A percentile compares a stretch with the other conserved stretches of the same genome.
phyloP scores from a whole-genome alignment of 2,797 vertebrate genomes.

The Neoniphon sammara region DNA sequence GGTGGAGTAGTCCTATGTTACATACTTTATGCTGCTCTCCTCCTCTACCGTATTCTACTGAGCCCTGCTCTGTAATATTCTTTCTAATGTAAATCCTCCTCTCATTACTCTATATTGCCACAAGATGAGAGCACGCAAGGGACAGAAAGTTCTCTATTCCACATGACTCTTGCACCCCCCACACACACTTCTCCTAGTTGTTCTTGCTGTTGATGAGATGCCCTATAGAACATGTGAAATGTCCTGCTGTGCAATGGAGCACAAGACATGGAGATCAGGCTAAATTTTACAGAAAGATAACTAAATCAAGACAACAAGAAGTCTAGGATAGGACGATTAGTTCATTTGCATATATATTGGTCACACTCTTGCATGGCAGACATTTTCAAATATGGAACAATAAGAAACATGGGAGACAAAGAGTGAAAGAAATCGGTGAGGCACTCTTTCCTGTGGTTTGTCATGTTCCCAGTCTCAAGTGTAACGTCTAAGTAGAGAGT shows the following conservation, averaged over 20 bases:
- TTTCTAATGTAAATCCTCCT: not conserved
- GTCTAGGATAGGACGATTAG: conserved; percentile 60
- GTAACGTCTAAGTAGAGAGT: conserved; percentile 8
- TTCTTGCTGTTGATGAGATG: conserved; percentile 37
- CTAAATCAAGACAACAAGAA: conserved; percentile 62
- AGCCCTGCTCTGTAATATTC: no score
- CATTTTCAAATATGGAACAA: conserved; percentile 65
- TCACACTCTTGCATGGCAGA: conserved; percentile 65
- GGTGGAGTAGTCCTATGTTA: no score
- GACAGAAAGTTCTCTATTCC: no score
- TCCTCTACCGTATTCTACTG: no score
- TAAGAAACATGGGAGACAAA: conserved; percentile 31
- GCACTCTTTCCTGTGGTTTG: conserved; percentile 23
- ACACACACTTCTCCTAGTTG: not conserved
- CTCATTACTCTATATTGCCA: not conserved
- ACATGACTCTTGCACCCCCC: not conserved
- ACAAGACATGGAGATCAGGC: conserved; percentile 25
- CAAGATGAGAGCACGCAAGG: no score
- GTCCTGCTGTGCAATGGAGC: conserved; percentile 38
- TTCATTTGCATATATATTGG: conserved; percentile 79
- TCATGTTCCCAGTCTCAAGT: not conserved
- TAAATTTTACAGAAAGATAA: conserved; percentile 40
- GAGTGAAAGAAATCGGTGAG: conserved; percentile 25
- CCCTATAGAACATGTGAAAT: conserved; percentile 38
- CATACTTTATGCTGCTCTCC: no score